Conservation (phyloP, 37 sponge, comb jelly and placozoan genomes). For the Cliona cf. orientalis region DNA sequence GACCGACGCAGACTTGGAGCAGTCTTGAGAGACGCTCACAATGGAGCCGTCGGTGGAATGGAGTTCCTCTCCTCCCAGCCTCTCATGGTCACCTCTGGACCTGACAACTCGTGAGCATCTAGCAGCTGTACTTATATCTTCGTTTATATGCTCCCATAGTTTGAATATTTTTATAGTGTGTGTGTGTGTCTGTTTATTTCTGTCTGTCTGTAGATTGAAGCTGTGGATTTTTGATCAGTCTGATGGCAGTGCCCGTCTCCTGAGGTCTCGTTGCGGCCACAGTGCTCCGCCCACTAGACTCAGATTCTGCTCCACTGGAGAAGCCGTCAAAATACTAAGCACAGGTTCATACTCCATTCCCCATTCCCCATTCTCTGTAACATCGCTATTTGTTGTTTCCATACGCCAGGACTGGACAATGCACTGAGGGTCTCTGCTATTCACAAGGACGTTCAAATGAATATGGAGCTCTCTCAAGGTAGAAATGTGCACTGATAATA, state of each 20-base stretch:
- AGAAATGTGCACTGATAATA: too few species aligned
- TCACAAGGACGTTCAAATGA: conserved; percentile 57
- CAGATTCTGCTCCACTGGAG: conserved; percentile 76
- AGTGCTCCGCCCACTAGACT: conserved; percentile 89
- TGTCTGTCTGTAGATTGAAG: conserved; percentile 44
- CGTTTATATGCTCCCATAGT: too few species aligned
- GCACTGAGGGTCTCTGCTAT: conserved; percentile 69
- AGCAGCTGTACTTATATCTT: too few species aligned
- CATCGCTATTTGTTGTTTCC: too few species aligned
- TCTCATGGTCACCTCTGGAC: conserved; percentile 80
- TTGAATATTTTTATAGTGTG: too few species aligned
- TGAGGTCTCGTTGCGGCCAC: conserved; percentile 90
- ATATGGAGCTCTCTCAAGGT: conserved; percentile 88
- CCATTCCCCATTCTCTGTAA: too few species aligned
- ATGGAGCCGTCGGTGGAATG: conserved; percentile 68
- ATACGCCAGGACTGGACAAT: conserved; percentile 86
- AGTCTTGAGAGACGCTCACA: conserved; percentile 71
- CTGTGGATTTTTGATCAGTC: conserved; percentile 99
- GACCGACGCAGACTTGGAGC: conserved; percentile 67
- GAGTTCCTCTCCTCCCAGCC: conserved; percentile 86
- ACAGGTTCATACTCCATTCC: conserved; percentile 59
- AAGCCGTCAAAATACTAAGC: conserved; percentile 65
- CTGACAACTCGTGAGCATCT: conserved; percentile 88
- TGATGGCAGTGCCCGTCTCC: conserved; percentile 91
- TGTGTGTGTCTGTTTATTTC: background rate